Percentiles rank a stretch among this genome's conserved stretches.
Conservation (phyloP, 2,797 vertebrate genomes). For the Coregonus ussuriensis region DNA sequence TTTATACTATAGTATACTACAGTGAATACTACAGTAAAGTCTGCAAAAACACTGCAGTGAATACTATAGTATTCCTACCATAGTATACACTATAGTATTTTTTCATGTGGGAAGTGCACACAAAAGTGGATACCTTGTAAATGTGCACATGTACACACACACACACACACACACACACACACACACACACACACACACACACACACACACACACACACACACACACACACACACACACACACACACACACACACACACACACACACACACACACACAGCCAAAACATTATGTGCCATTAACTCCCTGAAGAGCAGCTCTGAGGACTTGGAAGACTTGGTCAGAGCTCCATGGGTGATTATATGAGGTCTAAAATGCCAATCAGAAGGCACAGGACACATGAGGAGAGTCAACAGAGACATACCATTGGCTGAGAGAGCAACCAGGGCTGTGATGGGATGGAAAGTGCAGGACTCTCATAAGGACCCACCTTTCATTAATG, state of each 20-base stretch:
- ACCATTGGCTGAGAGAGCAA: neutral
- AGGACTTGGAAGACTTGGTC: neutral
- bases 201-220: no score
- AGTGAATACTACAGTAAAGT: no score
- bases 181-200: constrained; percentile 9
- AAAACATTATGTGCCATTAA: neutral
- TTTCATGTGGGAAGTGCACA: no score
- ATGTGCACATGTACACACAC: no score
- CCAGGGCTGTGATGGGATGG: neutral
- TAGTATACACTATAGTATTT: no score
- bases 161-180: no score
- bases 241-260: neutral
- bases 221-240: no score
- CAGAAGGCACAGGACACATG: neutral
- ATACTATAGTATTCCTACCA: no score
- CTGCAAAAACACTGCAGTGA: no score
- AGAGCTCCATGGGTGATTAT: constrained; percentile 3
- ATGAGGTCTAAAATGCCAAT: constrained; percentile 13
- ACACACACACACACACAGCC: neutral
- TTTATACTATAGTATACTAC: no score
- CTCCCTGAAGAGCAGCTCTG: neutral
- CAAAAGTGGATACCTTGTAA: no score
- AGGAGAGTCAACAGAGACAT: neutral
- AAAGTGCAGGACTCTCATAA: neutral
- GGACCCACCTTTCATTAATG: neutral